These are phyloP conservation scores for Epinotia demarniana DNA, from an alignment of 2,888 invertebrate genomes.

Conservation along the genomic window DNA sequence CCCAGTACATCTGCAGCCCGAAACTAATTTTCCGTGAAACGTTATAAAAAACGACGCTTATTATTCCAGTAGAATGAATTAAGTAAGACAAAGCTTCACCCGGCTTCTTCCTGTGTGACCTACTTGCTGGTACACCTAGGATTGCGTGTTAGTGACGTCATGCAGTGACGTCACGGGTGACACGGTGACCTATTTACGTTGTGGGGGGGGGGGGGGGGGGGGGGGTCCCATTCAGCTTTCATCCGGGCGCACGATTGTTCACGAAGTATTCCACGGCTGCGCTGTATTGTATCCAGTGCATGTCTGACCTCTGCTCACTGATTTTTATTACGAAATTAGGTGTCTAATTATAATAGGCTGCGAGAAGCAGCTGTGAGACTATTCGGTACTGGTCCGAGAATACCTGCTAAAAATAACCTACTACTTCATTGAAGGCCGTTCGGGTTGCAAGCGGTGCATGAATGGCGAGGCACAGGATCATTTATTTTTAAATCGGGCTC, in stretches of 20 bases:
- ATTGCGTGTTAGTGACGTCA: constrained; percentile 68
- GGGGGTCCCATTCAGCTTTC: constrained; percentile 74
- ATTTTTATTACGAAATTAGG: neutral
- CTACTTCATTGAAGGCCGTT: constrained; percentile 67
- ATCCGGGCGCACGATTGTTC: constrained; percentile 56
- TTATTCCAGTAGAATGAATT: constrained; percentile 30
- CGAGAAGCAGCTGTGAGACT: too few relatives aligned
- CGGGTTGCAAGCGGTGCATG: constrained; percentile 48
- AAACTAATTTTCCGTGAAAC: constrained; percentile 7
- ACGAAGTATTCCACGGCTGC: neutral
- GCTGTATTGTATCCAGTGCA: neutral
- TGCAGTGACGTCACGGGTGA: constrained; percentile 70
- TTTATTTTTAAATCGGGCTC: neutral
- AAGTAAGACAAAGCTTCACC: constrained; percentile 38
- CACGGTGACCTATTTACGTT: constrained; percentile 74
- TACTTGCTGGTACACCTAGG: constrained; percentile 45
- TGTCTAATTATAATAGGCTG: neutral
- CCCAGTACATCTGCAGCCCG: neutral
- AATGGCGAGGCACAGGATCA: constrained; percentile 17
- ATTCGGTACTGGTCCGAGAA: neutral
- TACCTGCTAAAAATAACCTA: constrained; percentile 65
- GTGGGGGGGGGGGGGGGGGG: constrained; percentile 59
- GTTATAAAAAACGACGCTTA: constrained; percentile 19
- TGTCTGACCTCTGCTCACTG: neutral
- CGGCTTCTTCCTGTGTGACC: constrained; percentile 39